Evolutionary conservation across 2,113 vertebrate species (phyloP), one percentile per base, ranked within the genome.

Genomic region (Corapipo altera): DNA sequence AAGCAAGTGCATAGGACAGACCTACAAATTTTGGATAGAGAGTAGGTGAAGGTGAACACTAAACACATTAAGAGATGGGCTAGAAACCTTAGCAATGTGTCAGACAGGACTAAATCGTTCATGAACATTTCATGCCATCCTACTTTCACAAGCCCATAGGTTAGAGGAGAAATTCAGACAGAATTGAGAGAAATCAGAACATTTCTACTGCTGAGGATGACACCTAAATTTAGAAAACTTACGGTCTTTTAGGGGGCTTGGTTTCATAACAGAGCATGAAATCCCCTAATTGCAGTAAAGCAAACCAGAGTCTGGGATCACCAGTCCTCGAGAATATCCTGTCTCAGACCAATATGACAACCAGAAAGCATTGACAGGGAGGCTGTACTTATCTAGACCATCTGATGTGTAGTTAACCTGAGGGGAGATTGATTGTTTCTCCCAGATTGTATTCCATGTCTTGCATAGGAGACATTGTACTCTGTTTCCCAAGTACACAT

Each of bases 381-480:
- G 10, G 10, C 26, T 1, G 1, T 61, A 35, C 15, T 46, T 49
- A n/a, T 11, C 8, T 44, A 48, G 21, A 23, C 21, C 18, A 39
- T 52, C 35, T 48, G 58, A 48, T 1, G 1, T 55, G 39, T 39
- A 61, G 13, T 15, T 59, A 71, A 5, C 8, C 0, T 3, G 61
- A 54, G 7, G 23, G 6, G 17, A 62, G 32, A 43, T 19, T 0
- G 0, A 33, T 74, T 58, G 4, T 30, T 79, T 69, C 69, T 80
- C 39, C 33, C 26, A 22, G 4, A 11, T 12, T 43, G 19, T 74
- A 32, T 75, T 64, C 57, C 6, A 23, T 0, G 0, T 62, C 24
- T 24, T 2, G 0, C 2, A 4, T 14, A n/a, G n/a, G n/a, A 87
- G 24, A 54, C 8, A 16, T 0, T 1, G 5, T 1, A 1, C 22